Evolutionary conservation across 1,140 invertebrate genomes (phyloP), one percentile per base, ranked within the genome.

Genomic region (Monomorium pharaonis): DNA sequence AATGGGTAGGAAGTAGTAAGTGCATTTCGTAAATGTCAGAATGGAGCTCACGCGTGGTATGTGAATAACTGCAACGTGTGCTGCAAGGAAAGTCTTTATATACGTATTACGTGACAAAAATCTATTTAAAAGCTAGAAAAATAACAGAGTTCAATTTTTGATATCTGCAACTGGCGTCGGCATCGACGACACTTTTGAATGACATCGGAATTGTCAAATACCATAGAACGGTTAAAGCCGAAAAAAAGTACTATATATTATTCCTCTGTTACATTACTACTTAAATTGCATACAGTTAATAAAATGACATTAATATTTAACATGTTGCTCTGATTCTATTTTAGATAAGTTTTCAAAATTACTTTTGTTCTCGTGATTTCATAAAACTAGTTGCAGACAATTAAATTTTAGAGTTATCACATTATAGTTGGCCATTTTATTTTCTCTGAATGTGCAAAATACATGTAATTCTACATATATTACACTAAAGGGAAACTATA

Each of bases 101-200:
- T 7, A 21, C 12, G 9, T 49, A 33, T 18, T 63, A 24, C 18
- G 7, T 77, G 74, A 30, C 5, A 77, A 76, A 77, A 58, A 58
- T 75, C 21, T 75, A 58, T 75, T 58, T 56, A 33, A 24, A n/a
- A 75, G 30, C 72, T 75, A 18, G n/a, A 75, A 56, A 21, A 75
- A 56, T 37, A 16, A 21, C 5, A 24, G 58, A 75, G 51, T 58
- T 58, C 21, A 75, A 75, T 27, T 14, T 27, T 14, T 56, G 27
- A 74, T 14, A 6, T 75, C 21, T 75, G 51, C 16, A 58, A 37
- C 33, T 75, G 72, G 58, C 9, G n/a, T 21, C 16, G 21, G 14
- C 14, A 33, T 27, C 9, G 42, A 67, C 33, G 33, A 42, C n/a
- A 56, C 30, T 37, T 42, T 58, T n/a, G n/a, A 74, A 58, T 74